These are phyloP conservation scores for Dasysyrphus albostriatus DNA, from an alignment of 2,888 invertebrate species.

Conservation along the genomic window DNA sequence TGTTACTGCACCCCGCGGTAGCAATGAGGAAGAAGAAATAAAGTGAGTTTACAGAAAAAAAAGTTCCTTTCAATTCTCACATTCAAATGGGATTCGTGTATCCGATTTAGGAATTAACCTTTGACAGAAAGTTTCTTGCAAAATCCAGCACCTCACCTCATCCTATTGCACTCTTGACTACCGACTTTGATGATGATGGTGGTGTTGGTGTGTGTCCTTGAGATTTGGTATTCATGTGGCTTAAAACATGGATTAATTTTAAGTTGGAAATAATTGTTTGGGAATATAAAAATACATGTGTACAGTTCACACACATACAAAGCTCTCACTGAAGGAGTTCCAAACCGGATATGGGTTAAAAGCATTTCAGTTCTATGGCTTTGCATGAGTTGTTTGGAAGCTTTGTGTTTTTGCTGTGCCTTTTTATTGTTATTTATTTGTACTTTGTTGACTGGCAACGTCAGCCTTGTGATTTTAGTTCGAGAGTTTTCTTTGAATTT, in stretches of 20 bases:
- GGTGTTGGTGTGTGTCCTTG: conserved; percentile 29
- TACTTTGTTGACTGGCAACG: conserved; percentile 1
- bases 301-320: background rate
- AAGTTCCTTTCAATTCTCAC: conserved; percentile 51
- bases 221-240: conserved; percentile 36
- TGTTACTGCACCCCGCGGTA: conserved; percentile 8
- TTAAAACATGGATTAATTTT: conserved; percentile 30
- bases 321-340: conserved; percentile 36
- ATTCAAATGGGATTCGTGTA: conserved; percentile 64
- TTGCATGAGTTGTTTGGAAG: conserved; percentile 19
- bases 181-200: background rate
- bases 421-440: background rate
- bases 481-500: background rate
- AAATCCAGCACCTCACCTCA: background rate
- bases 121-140: conserved; percentile 40
- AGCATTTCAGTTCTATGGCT: conserved; percentile 28
- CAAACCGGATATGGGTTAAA: conserved; percentile 56
- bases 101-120: conserved; percentile 68
- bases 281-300: conserved; percentile 21
- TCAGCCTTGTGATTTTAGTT: background rate
- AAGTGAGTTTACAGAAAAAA: conserved; percentile 1
- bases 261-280: conserved; percentile 38
- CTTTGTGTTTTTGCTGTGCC: background rate
- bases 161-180: background rate
- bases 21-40: conserved; percentile 10